Evolutionary conservation across 2,888 invertebrate species (phyloP), one percentile per base, ranked within the genome.

Genomic region (Luperina nickerlii): DNA sequence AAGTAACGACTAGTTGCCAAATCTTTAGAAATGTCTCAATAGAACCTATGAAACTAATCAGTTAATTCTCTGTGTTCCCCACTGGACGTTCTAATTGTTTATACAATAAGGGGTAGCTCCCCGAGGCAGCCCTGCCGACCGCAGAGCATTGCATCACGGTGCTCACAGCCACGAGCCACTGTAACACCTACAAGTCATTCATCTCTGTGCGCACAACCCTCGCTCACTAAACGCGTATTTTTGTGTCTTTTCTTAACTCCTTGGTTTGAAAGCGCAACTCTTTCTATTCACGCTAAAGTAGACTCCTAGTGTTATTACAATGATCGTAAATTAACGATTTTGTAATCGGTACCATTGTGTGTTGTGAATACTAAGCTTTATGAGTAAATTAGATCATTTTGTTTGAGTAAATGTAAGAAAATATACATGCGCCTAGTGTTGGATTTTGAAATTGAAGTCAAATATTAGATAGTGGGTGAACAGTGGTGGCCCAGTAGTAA

Each of bases 141-240:
- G 76, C 88, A 90, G 76, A 13, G 18, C 69, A 54, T 89, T 90
- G 79, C 88, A 62, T 88, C 87, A 90, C 83, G n/a, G 20, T 42
- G 51, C 75, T 84, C 60, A 51, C 63, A 60, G 72, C 74, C 78
- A 67, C 76, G 68, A 78, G 77, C 11, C 82, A 69, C 78, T n/a
- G 73, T 66, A 45, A 68, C 85, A 77, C 74, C 79, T 68, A 20
- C 63, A 72, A 79, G 79, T 71, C 83, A 82, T 83, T 87, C 86
- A 87, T 88, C 88, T 87, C 45, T 69, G 54, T 76, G 48, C 76
- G 77, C 60, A 69, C 78, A 78, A 72, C 89, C 75, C 79, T 81
- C 68, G 42, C 74, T 72, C 76, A 62, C 63, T 32, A 42, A 70
- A 70, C 76, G 57, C 45, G 27, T 38, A 75, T 81, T 89, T 72